phyloP scores from a whole-genome alignment of 1,140 invertebrate species.

The Bilobella aurantiaca region DNA sequence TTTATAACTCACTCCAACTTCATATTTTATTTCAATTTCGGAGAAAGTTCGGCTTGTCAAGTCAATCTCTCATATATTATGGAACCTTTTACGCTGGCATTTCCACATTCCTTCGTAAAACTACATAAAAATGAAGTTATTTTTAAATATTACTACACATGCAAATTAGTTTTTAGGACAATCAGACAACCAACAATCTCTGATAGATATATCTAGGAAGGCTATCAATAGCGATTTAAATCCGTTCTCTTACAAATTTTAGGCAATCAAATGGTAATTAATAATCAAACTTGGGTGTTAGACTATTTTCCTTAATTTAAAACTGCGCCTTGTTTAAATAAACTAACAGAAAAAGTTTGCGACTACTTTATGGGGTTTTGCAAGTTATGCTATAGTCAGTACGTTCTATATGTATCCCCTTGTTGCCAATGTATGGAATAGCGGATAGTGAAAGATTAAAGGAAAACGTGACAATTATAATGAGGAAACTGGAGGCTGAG shows the following conservation, averaged over 20 bases:
- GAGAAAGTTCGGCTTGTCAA: not conserved
- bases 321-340: not conserved
- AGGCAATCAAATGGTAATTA: not conserved
- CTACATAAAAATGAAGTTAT: too few species aligned
- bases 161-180: too few species aligned
- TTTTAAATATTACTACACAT: too few species aligned
- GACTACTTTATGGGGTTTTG: not conserved
- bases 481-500: not conserved
- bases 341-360: not conserved
- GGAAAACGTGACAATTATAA: constrained; percentile 7
- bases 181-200: too few species aligned
- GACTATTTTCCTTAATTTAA: not conserved
- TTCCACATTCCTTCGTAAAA: too few species aligned
- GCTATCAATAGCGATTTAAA: too few species aligned
- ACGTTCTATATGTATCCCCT: too few species aligned
- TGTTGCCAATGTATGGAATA: not conserved
- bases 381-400: too few species aligned
- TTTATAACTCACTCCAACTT: not conserved
- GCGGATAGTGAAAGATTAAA: not conserved
- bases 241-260: too few species aligned
- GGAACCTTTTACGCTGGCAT: too few species aligned
- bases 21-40: constrained; percentile 6
- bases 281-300: not conserved
- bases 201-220: too few species aligned
- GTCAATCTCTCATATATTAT: too few species aligned